A percentile compares a stretch with the other conserved stretches of the same genome.
These are phyloP conservation scores for Barypeithes pellucidus DNA, from an alignment of 2,888 invertebrate genomes.

Conservation along the genomic window DNA sequence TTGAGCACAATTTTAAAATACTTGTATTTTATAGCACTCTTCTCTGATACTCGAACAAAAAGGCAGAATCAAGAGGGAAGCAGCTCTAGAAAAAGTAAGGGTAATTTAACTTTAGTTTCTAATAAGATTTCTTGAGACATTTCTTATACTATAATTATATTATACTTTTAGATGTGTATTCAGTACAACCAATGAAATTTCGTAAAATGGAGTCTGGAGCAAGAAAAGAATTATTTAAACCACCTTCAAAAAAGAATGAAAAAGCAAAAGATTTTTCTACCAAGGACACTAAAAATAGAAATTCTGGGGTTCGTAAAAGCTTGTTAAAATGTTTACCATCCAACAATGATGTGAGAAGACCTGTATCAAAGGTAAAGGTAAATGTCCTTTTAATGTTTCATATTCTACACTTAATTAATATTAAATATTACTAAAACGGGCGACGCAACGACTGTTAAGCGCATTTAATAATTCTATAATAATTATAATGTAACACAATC, in stretches of 20 bases:
- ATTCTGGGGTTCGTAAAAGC: neutral
- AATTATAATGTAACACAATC: too few species aligned
- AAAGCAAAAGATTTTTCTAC: neutral
- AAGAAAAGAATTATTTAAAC: constrained; percentile 34
- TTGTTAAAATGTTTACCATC: constrained; percentile 25
- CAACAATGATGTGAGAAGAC: neutral
- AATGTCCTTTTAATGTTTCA: neutral
- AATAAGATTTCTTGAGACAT: neutral
- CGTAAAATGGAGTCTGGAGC: constrained; percentile 19
- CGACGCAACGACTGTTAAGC: too few species aligned
- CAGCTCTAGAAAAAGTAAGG: neutral
- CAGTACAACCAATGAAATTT: constrained; percentile 22
- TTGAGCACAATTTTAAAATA: neutral
- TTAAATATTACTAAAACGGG: too few species aligned
- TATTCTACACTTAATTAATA: too few species aligned
- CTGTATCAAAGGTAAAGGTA: neutral
- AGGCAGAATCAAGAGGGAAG: neutral
- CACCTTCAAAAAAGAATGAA: constrained; percentile 11
- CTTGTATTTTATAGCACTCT: constrained; percentile 1
- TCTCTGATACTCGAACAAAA: neutral
- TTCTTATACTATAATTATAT: neutral
- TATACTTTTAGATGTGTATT: constrained; percentile 5
- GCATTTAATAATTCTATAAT: too few species aligned
- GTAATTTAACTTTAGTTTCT: neutral
- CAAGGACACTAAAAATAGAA: neutral